Evolutionary conservation across 2,797 vertebrate genomes (phyloP).

Genomic region (Pristis pectinata): DNA sequence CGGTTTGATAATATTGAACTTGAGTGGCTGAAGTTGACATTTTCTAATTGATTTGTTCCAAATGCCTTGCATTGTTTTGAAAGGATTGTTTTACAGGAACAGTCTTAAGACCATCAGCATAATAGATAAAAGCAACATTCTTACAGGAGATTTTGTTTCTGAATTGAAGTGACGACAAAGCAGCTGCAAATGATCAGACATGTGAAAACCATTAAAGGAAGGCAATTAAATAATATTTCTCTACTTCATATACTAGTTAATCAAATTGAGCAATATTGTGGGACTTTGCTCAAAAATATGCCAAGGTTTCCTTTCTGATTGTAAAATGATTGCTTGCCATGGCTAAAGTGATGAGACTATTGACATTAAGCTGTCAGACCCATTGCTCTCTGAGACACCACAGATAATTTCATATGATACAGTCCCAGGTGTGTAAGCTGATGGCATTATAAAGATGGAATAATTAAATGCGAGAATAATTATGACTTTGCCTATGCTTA

Average conservation of each 20-base stretch:
- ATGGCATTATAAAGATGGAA: slow-evolving; percentile 6
- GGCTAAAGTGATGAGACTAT: background rate
- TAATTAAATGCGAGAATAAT: slow-evolving; percentile 10
- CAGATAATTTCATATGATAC: background rate
- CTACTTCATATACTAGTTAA: background rate
- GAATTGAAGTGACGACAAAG: background rate
- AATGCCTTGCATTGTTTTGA: background rate
- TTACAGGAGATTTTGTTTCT: background rate
- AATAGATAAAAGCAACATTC: background rate
- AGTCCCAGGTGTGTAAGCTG: background rate
- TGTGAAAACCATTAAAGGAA: background rate
- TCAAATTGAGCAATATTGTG: background rate
- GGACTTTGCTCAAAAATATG: background rate
- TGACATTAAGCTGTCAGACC: slow-evolving; percentile 16
- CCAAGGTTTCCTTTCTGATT: background rate
- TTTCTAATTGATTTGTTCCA: background rate
- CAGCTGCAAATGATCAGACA: background rate
- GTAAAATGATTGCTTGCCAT: background rate
- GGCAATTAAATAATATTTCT: background rate
- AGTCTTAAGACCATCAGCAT: background rate
- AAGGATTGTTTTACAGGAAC: background rate
- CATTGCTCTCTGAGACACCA: background rate
- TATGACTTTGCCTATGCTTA: background rate
- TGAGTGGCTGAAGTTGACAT: background rate
- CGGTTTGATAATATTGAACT: background rate